Conservation (phyloP, 1,140 invertebrate species). For the Melanaphis sacchari region DNA sequence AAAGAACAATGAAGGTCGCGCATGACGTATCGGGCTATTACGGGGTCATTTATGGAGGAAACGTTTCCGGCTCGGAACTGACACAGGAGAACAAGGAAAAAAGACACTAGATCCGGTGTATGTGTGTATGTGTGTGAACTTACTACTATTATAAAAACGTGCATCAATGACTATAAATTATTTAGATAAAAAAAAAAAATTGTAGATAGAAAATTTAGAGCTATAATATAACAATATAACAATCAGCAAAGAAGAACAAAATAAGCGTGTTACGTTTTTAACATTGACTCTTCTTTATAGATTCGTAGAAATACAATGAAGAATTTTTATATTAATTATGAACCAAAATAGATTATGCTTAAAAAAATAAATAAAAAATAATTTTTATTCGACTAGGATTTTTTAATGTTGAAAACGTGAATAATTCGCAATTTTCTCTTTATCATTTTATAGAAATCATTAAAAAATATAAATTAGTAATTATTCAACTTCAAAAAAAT, state of each 20-base stretch:
- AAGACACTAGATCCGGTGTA: conserved; percentile 1
- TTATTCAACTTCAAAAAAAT: background rate
- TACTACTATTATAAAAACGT: background rate
- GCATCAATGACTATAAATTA: background rate
- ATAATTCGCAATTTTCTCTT: background rate
- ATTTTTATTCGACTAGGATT: background rate
- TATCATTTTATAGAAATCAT: too few species aligned
- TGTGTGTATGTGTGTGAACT: background rate
- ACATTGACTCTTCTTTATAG: background rate
- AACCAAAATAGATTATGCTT: too few species aligned
- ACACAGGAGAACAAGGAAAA: conserved; percentile 4
- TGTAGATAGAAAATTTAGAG: background rate
- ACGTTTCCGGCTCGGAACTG: conserved; percentile 46
- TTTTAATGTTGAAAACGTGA: background rate
- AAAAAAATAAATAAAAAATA: background rate
- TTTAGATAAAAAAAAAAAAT: too few species aligned
- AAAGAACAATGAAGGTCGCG: background rate
- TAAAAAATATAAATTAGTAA: background rate
- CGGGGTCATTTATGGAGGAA: background rate
- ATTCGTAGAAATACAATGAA: background rate
- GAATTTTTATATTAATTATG: background rate
- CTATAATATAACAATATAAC: background rate
- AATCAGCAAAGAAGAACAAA: background rate
- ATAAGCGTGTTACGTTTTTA: background rate
- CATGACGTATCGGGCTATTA: conserved; percentile 17